phyloP scores from a whole-genome alignment of 2,797 vertebrate species.

The Graptemys geographica region DNA sequence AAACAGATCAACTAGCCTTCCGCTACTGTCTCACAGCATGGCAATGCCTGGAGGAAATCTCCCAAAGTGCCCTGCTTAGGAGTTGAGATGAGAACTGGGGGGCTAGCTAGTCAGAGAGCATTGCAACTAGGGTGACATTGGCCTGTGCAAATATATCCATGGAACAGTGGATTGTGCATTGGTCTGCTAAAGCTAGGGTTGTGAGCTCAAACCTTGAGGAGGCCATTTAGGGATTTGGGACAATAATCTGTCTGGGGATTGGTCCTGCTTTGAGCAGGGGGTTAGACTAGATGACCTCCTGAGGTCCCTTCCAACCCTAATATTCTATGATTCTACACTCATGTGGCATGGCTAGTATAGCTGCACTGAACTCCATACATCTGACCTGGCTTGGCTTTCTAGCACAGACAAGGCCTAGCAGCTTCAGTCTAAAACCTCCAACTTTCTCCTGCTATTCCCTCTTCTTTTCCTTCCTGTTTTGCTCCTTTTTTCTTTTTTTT shows the following conservation, averaged over 20 bases:
- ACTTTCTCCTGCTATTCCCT: accelerated
- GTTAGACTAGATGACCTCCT: too few relatives aligned
- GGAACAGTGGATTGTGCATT: not conserved
- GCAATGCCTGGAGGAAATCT: too few relatives aligned
- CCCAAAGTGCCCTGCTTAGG: not conserved
- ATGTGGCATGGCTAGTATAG: not conserved
- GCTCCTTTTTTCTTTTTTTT: not conserved
- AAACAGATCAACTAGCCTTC: not conserved
- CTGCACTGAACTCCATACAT: not conserved
- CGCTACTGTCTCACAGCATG: not conserved
- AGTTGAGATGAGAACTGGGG: not conserved
- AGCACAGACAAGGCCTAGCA: not conserved
- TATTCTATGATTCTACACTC: too few relatives aligned
- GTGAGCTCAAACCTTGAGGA: too few relatives aligned
- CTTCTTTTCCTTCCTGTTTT: not conserved
- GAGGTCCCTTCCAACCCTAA: too few relatives aligned
- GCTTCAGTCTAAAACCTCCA: not conserved
- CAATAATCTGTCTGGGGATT: too few relatives aligned
- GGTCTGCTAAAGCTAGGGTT: too few relatives aligned
- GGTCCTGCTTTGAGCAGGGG: too few relatives aligned
- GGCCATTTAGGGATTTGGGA: too few relatives aligned
- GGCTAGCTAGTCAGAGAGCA: not conserved
- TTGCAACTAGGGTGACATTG: not conserved
- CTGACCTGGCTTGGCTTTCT: not conserved
- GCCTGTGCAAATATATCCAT: not conserved